phyloP scores from a whole-genome alignment of 2,888 invertebrate species.

The Heteromurus nitidus region DNA sequence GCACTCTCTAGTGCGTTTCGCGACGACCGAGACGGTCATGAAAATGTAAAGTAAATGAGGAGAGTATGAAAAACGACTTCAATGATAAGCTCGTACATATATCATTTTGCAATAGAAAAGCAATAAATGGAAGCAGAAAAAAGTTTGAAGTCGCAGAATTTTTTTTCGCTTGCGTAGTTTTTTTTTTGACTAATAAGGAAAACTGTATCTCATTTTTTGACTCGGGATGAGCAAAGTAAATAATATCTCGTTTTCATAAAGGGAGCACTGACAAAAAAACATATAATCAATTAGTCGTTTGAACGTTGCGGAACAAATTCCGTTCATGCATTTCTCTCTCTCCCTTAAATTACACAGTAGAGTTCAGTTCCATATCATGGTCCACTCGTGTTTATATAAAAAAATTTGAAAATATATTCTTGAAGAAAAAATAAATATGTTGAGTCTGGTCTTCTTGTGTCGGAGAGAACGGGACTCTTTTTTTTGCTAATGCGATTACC shows the following conservation, averaged over 20 bases:
- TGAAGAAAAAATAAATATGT: too few relatives aligned
- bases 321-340: not conserved
- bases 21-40: too few relatives aligned
- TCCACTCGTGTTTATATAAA: too few relatives aligned
- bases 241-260: conserved; percentile 5
- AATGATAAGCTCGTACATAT: not conserved
- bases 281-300: conserved; percentile 37
- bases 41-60: too few relatives aligned
- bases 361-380: too few relatives aligned
- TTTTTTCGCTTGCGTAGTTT: not conserved
- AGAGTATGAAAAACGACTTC: too few relatives aligned
- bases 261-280: not conserved
- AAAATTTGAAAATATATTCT: too few relatives aligned
- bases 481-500: too few relatives aligned
- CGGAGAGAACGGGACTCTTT: too few relatives aligned
- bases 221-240: too few relatives aligned
- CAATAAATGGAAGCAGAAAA: not conserved
- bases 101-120: conserved; percentile 10
- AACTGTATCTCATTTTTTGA: not conserved
- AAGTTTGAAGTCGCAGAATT: not conserved
- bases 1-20: too few relatives aligned
- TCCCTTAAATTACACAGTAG: not conserved
- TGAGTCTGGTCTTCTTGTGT: too few relatives aligned
- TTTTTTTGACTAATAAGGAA: not conserved
- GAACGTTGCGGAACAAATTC: conserved; percentile 30